phyloP scores from a whole-genome alignment of 2,888 invertebrate species.

The Limnephilus marmoratus region DNA sequence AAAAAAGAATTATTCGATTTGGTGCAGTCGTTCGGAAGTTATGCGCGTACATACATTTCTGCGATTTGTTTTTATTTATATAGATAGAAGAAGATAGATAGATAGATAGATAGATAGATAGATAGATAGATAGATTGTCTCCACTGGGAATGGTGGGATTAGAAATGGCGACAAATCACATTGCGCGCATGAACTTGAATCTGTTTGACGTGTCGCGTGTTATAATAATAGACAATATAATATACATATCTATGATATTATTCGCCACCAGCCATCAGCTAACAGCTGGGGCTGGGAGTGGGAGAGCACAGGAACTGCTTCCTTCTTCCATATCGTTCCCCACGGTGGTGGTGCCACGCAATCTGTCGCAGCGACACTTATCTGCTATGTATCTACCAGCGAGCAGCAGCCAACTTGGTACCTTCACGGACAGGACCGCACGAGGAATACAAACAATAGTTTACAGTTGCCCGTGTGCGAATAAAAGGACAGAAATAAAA shows the following conservation, averaged over 20 bases:
- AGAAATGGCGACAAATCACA: slow-evolving; percentile 2
- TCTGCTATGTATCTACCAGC: neutral
- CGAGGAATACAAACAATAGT: neutral
- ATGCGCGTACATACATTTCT: no score
- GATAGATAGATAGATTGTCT: no score
- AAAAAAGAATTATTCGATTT: no score
- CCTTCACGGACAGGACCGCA: neutral
- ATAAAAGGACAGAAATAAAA: neutral
- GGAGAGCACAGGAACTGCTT: slow-evolving; percentile 10
- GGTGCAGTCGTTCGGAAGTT: no score
- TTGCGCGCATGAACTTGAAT: neutral
- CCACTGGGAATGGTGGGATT: neutral
- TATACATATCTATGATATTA: neutral
- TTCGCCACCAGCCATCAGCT: no score
- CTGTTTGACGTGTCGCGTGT: neutral
- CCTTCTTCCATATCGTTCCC: slow-evolving; percentile 18
- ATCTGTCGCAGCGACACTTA: neutral
- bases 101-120: no score
- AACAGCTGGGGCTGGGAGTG: neutral
- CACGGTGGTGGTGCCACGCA: neutral
- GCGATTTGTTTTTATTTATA: no score
- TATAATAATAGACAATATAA: neutral
- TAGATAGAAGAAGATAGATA: no score
- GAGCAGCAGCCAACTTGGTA: neutral
- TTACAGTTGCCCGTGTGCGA: neutral